These are phyloP conservation scores for Dicycla oo DNA, from an alignment of 2,888 invertebrate genomes.

Conservation along the genomic window DNA sequence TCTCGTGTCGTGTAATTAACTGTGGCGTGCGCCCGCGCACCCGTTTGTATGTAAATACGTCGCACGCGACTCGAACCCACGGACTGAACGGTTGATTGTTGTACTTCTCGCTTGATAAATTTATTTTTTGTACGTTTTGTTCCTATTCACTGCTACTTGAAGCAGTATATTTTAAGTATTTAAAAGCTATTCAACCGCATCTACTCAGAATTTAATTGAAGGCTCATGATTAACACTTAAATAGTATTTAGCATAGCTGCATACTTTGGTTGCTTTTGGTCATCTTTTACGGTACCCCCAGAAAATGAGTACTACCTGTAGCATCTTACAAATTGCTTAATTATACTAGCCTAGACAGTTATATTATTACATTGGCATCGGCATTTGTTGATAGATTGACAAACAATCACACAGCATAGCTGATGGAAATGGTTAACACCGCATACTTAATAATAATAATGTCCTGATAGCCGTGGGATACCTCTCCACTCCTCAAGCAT, in stretches of 20 bases:
- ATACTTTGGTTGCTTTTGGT: not conserved
- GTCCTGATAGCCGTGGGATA: too few relatives aligned
- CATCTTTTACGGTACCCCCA: not conserved
- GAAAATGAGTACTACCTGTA: not conserved
- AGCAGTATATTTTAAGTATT: conserved; percentile 4
- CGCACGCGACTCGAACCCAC: conserved; percentile 59
- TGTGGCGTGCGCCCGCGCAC: conserved; percentile 63
- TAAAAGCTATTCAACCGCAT: not conserved
- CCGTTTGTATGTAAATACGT: conserved; percentile 74
- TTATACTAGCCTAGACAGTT: not conserved
- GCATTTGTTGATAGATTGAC: too few relatives aligned
- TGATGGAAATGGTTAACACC: not conserved
- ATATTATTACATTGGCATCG: too few relatives aligned
- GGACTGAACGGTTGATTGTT: conserved; percentile 50
- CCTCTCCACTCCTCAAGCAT: too few relatives aligned
- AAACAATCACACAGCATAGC: too few relatives aligned
- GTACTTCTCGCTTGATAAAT: conserved; percentile 47
- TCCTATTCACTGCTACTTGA: conserved; percentile 1
- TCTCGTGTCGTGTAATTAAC: conserved; percentile 69
- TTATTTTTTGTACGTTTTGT: conserved; percentile 38
- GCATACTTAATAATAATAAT: too few relatives aligned
- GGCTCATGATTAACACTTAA: not conserved
- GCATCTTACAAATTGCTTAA: not conserved
- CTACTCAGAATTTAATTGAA: not conserved
- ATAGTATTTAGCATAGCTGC: not conserved